These are phyloP conservation scores for Agonopterix subpropinquella DNA, from an alignment of 2,888 invertebrate species.

Conservation along the genomic window DNA sequence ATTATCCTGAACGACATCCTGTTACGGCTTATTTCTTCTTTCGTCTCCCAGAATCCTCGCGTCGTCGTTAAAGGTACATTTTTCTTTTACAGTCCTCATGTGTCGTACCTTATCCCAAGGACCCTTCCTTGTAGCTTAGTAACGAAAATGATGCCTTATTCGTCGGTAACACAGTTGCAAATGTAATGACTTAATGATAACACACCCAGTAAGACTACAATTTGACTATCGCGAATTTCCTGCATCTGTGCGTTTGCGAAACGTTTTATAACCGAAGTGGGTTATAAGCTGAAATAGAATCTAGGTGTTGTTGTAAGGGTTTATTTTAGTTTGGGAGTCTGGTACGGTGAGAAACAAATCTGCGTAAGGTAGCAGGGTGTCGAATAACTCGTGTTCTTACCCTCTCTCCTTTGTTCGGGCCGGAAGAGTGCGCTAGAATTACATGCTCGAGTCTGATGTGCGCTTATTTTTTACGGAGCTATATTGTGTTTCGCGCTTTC, in stretches of 20 bases:
- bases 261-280: slow-evolving; percentile 41
- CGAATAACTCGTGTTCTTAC: slow-evolving; percentile 76
- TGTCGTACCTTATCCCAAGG: slow-evolving; percentile 60
- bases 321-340: slow-evolving; percentile 39
- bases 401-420: slow-evolving; percentile 74
- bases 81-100: slow-evolving; percentile 72
- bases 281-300: slow-evolving; percentile 39
- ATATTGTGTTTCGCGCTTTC: slow-evolving; percentile 67
- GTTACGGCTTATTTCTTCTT: slow-evolving; percentile 72
- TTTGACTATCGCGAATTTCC: slow-evolving; percentile 76
- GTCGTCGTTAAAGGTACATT: slow-evolving; percentile 74
- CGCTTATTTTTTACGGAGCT: slow-evolving; percentile 74
- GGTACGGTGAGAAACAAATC: slow-evolving; percentile 69
- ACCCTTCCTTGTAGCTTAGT: slow-evolving; percentile 46
- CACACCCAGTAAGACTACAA: slow-evolving; percentile 72
- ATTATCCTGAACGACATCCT: slow-evolving; percentile 73
- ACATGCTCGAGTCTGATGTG: slow-evolving; percentile 75
- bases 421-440: slow-evolving; percentile 76
- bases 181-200: slow-evolving; percentile 68
- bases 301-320: slow-evolving; percentile 42
- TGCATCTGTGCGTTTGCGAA: slow-evolving; percentile 48
- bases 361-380: slow-evolving; percentile 73
- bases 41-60: slow-evolving; percentile 65
- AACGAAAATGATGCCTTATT: slow-evolving; percentile 65
- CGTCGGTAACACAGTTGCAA: slow-evolving; percentile 63